Percentiles rank a stretch among this genome's conserved stretches.
Evolutionary conservation across 2,888 invertebrate genomes (phyloP).

Genomic region (Luperina nickerlii): DNA sequence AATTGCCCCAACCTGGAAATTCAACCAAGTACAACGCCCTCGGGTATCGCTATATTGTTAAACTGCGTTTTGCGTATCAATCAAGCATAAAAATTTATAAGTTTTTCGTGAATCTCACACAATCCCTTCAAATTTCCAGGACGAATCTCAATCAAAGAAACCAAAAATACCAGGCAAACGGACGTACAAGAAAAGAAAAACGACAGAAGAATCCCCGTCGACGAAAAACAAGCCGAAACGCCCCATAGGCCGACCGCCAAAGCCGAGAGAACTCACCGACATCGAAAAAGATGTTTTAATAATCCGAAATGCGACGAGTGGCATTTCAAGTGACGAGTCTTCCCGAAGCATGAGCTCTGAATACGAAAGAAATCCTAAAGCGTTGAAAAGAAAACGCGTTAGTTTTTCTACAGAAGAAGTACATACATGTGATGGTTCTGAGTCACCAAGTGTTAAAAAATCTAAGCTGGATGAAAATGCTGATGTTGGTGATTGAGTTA

Average conservation of each 20-base stretch:
- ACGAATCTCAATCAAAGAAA: conserved; percentile 82
- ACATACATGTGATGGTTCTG: conserved; percentile 43
- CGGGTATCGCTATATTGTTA: no score
- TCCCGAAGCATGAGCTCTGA: conserved; percentile 71
- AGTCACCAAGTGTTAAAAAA: conserved; percentile 62
- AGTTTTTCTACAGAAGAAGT: conserved; percentile 76
- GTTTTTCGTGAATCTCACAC: not conserved
- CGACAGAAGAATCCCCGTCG: conserved; percentile 77
- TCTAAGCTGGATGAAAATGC: conserved; percentile 56
- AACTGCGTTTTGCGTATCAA: no score
- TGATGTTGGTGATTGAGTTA: conserved; percentile 60
- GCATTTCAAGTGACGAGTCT: conserved; percentile 80
- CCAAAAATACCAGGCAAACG: conserved; percentile 75
- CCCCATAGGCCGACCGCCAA: conserved; percentile 76
- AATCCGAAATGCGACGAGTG: conserved; percentile 83
- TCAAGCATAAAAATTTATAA: no score
- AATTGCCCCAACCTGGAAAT: no score
- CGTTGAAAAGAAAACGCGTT: conserved; percentile 77
- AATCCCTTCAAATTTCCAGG: conserved; percentile 69
- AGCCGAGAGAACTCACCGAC: conserved; percentile 82
- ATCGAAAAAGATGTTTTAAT: conserved; percentile 86
- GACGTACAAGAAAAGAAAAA: conserved; percentile 82
- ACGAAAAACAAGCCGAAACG: conserved; percentile 76
- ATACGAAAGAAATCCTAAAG: conserved; percentile 71
- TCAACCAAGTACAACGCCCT: no score